A percentile compares a stretch with the other conserved stretches of the same genome.
These are phyloP conservation scores for Mohoua ochrocephala DNA, from an alignment of 2,113 vertebrate species.

Conservation along the genomic window DNA sequence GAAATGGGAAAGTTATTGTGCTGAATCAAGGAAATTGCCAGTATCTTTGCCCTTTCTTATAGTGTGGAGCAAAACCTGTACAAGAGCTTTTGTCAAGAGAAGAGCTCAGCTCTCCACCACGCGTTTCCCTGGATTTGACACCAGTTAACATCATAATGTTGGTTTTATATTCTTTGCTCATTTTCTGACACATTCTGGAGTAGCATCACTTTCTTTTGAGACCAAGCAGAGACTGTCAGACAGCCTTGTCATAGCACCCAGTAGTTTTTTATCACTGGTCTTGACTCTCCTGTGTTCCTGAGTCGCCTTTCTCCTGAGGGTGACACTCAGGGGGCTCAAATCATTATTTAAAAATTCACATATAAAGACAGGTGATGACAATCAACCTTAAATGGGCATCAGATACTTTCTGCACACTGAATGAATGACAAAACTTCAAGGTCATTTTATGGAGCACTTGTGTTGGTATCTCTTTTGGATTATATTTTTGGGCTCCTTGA, in stretches of 20 bases:
- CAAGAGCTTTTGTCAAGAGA: not conserved
- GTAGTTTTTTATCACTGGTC: not conserved
- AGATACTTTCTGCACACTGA: not conserved
- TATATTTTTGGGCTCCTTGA: not conserved
- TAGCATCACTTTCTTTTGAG: not conserved
- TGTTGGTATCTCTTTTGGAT: rapidly evolving
- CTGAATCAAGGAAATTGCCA: not conserved
- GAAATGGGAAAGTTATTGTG: not conserved
- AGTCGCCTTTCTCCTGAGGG: not conserved
- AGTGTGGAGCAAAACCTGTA: not conserved
- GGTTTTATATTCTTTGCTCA: not conserved
- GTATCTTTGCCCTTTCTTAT: not conserved
- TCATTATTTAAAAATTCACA: not conserved
- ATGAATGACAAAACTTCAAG: not conserved
- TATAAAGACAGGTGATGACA: not conserved
- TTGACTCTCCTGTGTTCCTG: not conserved
- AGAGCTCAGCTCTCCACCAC: not conserved
- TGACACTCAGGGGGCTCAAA: not conserved
- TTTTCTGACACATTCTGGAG: not conserved
- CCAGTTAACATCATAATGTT: not conserved
- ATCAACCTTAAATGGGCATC: not conserved
- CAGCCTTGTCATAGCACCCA: not conserved
- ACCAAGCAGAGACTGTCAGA: not conserved
- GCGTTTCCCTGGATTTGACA: not conserved
- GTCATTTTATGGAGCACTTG: not conserved